These are phyloP conservation scores for Empis livida DNA, from an alignment of 2,888 invertebrate genomes.

Conservation along the genomic window DNA sequence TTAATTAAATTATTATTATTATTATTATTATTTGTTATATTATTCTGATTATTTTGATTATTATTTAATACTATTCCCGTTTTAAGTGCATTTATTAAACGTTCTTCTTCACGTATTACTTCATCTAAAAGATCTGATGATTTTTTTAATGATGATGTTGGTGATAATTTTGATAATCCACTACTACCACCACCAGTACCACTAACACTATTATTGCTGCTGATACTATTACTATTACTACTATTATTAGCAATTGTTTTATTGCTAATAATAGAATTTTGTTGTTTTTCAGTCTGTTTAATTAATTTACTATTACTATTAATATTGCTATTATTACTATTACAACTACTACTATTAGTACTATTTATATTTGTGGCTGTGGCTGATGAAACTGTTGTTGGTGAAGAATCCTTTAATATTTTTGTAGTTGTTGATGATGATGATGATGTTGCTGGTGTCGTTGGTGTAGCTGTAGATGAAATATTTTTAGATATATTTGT, in stretches of 20 bases:
- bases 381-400: constrained; percentile 8
- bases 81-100: constrained; percentile 63
- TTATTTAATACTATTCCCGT: constrained; percentile 52
- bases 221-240: neutral
- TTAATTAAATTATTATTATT: neutral
- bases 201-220: neutral
- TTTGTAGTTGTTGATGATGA: constrained; percentile 8
- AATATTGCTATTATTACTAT: constrained; percentile 4
- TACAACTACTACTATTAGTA: constrained; percentile 4
- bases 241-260: neutral
- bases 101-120: constrained; percentile 70
- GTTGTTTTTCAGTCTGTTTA: constrained; percentile 11
- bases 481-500: constrained; percentile 6
- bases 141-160: constrained; percentile 3
- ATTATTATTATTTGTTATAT: neutral
- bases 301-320: neutral
- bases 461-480: neutral
- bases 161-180: neutral
- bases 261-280: constrained; percentile 12
- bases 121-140: constrained; percentile 43
- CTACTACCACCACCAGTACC: neutral
- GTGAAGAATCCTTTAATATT: neutral
- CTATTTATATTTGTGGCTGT: constrained; percentile 7
- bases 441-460: neutral
- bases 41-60: constrained; percentile 20